Evolutionary conservation across 2,888 invertebrate species (phyloP).

Genomic region (Dinocampus coccinellae): DNA sequence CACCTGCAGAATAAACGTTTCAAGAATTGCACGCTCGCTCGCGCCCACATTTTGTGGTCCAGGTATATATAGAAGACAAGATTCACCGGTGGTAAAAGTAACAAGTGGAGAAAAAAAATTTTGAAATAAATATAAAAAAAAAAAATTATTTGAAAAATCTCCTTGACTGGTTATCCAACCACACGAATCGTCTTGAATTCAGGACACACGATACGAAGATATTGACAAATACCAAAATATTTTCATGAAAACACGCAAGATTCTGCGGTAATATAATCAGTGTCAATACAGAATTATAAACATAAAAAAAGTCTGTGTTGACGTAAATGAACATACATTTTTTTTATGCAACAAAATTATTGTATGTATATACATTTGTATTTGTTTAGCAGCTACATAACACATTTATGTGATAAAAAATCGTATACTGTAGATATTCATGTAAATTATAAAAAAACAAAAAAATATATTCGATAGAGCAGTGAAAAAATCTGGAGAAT

Average conservation of each 20-base stretch:
- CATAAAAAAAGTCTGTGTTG: not conserved
- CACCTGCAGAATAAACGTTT: constrained; percentile 51
- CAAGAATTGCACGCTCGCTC: constrained; percentile 49
- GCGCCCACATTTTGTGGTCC: constrained; percentile 52
- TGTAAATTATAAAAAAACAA: not conserved
- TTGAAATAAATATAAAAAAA: constrained; percentile 18
- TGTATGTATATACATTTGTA: not conserved
- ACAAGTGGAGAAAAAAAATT: constrained; percentile 28
- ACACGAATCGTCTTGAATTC: constrained; percentile 41
- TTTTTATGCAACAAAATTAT: not conserved
- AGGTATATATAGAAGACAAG: constrained; percentile 32
- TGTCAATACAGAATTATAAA: not conserved
- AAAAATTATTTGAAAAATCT: constrained; percentile 37
- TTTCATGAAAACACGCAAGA: not conserved
- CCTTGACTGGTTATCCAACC: constrained; percentile 40
- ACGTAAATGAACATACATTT: not conserved
- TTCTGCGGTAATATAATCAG: constrained; percentile 1
- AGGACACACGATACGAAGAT: constrained; percentile 1
- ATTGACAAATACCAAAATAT: not conserved
- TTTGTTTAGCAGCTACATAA: not conserved
- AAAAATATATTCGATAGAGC: not conserved
- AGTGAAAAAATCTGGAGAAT: not conserved
- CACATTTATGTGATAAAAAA: not conserved
- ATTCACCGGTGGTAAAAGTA: constrained; percentile 31
- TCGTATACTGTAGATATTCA: not conserved